phyloP scores from a whole-genome alignment of 2,113 vertebrate species.

The Limanda limanda region DNA sequence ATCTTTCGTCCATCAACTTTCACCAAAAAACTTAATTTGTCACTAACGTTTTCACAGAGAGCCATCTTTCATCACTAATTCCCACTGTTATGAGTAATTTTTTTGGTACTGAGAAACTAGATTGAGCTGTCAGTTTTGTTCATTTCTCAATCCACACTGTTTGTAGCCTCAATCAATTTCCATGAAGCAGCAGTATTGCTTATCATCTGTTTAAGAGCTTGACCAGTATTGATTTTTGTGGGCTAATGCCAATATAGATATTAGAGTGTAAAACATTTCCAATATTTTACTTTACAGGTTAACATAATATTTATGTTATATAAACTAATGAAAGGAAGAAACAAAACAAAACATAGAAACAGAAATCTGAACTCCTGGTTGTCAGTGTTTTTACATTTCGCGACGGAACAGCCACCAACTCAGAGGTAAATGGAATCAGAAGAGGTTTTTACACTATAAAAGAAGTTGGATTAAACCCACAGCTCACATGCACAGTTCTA shows the following conservation, averaged over 20 bases:
- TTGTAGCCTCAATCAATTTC: neutral
- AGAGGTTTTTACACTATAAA: slow-evolving; percentile 6
- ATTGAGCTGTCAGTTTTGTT: slow-evolving; percentile 7
- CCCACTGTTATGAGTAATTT: neutral
- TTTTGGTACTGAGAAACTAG: neutral
- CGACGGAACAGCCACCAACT: neutral
- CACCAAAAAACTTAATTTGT: neutral
- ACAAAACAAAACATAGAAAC: too few relatives aligned
- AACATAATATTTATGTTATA: too few relatives aligned
- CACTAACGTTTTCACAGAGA: neutral
- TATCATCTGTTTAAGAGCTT: too few relatives aligned
- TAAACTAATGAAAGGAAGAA: too few relatives aligned
- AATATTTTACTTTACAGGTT: too few relatives aligned
- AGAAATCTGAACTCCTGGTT: neutral
- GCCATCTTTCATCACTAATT: neutral
- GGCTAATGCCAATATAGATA: too few relatives aligned
- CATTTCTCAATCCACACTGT: neutral
- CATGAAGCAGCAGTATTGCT: neutral
- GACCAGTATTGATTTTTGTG: too few relatives aligned
- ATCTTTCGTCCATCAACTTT: neutral
- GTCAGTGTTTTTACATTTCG: neutral
- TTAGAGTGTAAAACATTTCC: too few relatives aligned
- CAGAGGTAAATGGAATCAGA: neutral
- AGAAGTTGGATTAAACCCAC: neutral
- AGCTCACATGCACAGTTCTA: neutral